Conservation (phyloP, 2,888 invertebrate species). For the Pseudolycoriella hygida region DNA sequence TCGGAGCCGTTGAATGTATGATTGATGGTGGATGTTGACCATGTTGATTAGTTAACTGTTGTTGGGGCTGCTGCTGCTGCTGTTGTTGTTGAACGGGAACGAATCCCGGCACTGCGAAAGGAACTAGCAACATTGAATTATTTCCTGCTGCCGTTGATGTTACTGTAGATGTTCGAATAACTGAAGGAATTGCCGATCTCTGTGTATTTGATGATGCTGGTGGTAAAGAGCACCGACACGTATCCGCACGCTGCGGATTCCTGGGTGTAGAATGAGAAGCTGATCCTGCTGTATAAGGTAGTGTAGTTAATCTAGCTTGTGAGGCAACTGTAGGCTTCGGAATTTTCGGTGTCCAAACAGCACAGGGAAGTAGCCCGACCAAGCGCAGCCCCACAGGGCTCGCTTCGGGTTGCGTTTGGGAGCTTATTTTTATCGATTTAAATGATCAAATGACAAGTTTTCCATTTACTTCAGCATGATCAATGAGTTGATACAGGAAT, state of each 20-base stretch:
- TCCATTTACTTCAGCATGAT: too few relatives aligned
- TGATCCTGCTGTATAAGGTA: conserved; percentile 18
- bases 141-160: conserved; percentile 10
- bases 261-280: neutral
- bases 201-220: neutral
- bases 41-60: neutral
- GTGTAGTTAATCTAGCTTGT: conserved; percentile 14
- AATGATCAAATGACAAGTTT: neutral
- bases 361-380: conserved; percentile 25
- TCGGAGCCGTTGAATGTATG: too few relatives aligned
- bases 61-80: neutral
- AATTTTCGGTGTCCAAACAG: conserved; percentile 20
- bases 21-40: neutral
- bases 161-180: neutral
- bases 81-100: conserved; percentile 13
- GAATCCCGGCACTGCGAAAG: conserved; percentile 19
- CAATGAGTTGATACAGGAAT: too few relatives aligned
- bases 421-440: conserved; percentile 18
- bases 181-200: neutral
- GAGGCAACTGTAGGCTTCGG: conserved; percentile 15
- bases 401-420: conserved; percentile 18
- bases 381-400: conserved; percentile 24
- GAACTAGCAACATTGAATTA: conserved; percentile 20
- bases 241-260: neutral
- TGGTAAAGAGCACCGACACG: conserved; percentile 2